Evolutionary conservation across 2,797 vertebrate species (phyloP).

Genomic region (Liasis olivaceus): DNA sequence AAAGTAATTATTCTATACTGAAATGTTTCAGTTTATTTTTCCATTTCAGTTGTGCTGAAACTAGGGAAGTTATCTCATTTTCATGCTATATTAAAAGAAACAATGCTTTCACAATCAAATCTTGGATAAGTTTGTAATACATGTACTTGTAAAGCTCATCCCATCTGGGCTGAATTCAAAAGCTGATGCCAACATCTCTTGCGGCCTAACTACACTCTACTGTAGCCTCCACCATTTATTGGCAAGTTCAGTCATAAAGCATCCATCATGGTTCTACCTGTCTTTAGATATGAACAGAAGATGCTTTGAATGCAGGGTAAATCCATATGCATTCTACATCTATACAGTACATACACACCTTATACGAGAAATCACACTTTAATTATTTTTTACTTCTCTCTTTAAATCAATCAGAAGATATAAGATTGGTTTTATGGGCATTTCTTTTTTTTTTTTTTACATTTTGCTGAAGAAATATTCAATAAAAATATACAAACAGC

Average conservation of each 20-base stretch:
- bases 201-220: slow-evolving; percentile 5
- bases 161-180: slow-evolving; percentile 15
- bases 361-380: slow-evolving; percentile 69
- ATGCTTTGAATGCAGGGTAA: slow-evolving; percentile 63
- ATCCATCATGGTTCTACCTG: slow-evolving; percentile 59
- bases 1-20: neutral
- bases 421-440: slow-evolving; percentile 51
- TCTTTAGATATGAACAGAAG: slow-evolving; percentile 70
- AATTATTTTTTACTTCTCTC: slow-evolving; percentile 58
- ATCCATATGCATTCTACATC: slow-evolving; percentile 61
- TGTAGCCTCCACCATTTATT: slow-evolving; percentile 32
- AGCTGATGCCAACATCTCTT: neutral
- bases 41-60: neutral
- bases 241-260: slow-evolving; percentile 45
- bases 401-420: slow-evolving; percentile 67
- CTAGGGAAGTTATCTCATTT: neutral
- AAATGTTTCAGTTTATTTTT: neutral
- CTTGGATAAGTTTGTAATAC: neutral
- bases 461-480: slow-evolving; percentile 58
- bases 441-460: slow-evolving; percentile 25
- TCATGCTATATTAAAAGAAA: neutral
- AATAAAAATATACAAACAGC: slow-evolving; percentile 68
- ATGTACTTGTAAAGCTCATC: neutral
- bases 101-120: neutral
- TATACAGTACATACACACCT: slow-evolving; percentile 67